phyloP scores from a whole-genome alignment of 2,888 invertebrate genomes.

The Nemurella pictetii region DNA sequence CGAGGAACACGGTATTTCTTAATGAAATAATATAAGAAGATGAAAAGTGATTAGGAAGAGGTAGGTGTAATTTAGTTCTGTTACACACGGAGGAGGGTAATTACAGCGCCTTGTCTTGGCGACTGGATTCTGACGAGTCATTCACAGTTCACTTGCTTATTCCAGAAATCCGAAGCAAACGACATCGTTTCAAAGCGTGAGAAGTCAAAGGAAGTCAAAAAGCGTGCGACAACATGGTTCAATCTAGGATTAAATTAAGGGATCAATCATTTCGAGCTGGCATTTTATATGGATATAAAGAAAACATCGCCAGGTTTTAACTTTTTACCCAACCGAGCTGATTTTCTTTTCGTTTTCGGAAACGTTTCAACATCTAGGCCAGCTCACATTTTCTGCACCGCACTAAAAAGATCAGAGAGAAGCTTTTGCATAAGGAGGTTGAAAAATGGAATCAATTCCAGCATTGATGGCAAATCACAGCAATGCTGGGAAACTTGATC shows the following conservation, averaged over 20 bases:
- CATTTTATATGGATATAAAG: neutral
- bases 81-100: neutral
- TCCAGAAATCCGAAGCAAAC: neutral
- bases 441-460: neutral
- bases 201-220: neutral
- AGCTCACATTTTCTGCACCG: neutral
- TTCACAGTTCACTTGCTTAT: too few relatives aligned
- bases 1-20: neutral
- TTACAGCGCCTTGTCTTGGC: neutral
- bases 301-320: neutral
- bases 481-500: neutral
- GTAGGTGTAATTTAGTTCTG: neutral
- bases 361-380: neutral
- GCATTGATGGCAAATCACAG: neutral
- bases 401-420: neutral
- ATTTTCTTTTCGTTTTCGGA: neutral
- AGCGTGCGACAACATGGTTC: neutral
- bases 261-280: neutral
- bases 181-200: neutral
- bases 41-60: neutral
- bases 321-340: too few relatives aligned
- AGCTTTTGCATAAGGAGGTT: neutral
- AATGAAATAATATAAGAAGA: conserved; percentile 2
- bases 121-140: neutral
- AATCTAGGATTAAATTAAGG: neutral